These are phyloP conservation scores for Cossypha heuglini DNA, from an alignment of 2,797 vertebrate genomes.

Conservation along the genomic window DNA sequence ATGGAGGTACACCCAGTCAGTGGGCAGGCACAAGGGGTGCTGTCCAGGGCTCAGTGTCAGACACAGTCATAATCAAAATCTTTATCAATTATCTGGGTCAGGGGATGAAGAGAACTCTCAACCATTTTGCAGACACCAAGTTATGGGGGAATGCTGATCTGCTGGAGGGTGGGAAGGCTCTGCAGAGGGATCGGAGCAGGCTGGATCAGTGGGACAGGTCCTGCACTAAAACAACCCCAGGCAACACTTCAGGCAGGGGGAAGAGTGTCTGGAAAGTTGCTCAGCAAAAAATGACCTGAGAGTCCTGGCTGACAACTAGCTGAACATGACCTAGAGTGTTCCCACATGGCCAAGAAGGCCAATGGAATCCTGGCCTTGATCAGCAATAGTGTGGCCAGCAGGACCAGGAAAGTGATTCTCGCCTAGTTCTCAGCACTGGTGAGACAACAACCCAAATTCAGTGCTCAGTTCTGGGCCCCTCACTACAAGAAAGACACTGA, in stretches of 20 bases:
- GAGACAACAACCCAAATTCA: background rate
- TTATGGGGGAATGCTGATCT: accelerated
- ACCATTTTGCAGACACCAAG: background rate
- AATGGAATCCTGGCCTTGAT: background rate
- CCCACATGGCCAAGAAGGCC: accelerated
- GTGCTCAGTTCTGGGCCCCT: background rate
- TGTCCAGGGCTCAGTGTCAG: background rate
- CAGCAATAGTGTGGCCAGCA: background rate
- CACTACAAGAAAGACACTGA: background rate
- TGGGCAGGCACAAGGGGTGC: background rate
- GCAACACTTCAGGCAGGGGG: background rate
- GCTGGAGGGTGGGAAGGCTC: background rate
- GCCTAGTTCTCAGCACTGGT: background rate
- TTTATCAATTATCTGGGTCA: background rate
- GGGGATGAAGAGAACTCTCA: background rate
- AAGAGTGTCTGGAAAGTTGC: background rate
- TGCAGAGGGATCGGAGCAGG: background rate
- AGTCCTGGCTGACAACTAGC: background rate
- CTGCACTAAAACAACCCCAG: background rate
- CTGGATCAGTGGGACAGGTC: accelerated
- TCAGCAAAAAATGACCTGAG: background rate
- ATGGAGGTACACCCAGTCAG: background rate
- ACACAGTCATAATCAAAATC: background rate
- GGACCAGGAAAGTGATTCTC: background rate
- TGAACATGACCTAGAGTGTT: background rate